Evolutionary conservation across 2,888 invertebrate species (phyloP).

Genomic region (Caenorhabditis sp.): DNA sequence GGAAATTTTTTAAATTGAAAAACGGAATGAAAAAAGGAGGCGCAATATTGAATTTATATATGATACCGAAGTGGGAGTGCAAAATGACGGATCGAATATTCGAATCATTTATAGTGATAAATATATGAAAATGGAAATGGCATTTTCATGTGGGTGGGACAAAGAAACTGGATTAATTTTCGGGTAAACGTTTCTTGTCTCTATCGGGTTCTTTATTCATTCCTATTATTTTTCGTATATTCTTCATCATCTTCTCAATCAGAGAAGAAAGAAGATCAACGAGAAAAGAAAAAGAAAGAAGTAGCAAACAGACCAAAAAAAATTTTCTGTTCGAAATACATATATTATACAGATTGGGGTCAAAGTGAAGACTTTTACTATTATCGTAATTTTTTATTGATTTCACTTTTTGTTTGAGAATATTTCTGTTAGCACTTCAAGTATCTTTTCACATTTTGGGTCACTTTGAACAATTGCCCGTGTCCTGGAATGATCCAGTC

Average conservation of each 20-base stretch:
- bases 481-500: slow-evolving; percentile 67
- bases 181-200: not conserved
- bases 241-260: not conserved
- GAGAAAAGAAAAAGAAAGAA: not conserved
- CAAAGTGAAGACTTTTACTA: not conserved
- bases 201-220: not conserved
- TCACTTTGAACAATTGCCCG: slow-evolving; percentile 50
- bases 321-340: not conserved
- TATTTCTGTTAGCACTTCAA: slow-evolving; percentile 50
- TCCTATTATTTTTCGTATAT: not conserved
- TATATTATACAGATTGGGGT: not conserved
- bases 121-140: slow-evolving; percentile 1
- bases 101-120: not conserved
- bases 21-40: not conserved
- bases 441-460: slow-evolving; percentile 18
- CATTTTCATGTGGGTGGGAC: not conserved
- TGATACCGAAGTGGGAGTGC: not conserved
- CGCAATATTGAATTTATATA: not conserved
- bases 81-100: not conserved
- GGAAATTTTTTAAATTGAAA: not conserved
- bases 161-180: not conserved
- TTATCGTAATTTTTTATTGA: not conserved
- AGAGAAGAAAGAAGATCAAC: not conserved
- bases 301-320: not conserved
- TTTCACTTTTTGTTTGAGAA: not conserved